Conservation (phyloP, 2,888 invertebrate species). For the Noctua janthina region DNA sequence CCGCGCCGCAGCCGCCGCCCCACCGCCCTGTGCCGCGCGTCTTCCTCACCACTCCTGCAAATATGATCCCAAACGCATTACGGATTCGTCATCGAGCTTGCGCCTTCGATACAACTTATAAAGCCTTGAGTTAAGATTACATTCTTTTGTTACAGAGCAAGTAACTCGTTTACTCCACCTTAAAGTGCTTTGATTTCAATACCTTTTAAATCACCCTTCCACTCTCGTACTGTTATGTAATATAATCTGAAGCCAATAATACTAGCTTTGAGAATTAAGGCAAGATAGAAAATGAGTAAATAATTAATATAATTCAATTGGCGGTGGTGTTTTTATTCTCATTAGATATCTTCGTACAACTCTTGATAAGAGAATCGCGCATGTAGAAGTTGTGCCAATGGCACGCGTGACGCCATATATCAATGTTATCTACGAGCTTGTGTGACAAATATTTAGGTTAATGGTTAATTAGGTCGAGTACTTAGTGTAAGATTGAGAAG, state of each 20-base stretch:
- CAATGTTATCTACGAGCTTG: constrained; percentile 78
- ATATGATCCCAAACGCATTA: constrained; percentile 54
- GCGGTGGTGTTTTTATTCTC: constrained; percentile 53
- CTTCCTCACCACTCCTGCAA: constrained; percentile 20
- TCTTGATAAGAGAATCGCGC: constrained; percentile 75
- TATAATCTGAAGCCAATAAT: constrained; percentile 18
- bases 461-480: constrained; percentile 85
- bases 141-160: constrained; percentile 32
- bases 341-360: constrained; percentile 59
- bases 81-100: constrained; percentile 76
- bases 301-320: constrained; percentile 32
- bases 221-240: constrained; percentile 26
- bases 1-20: constrained; percentile 7
- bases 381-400: constrained; percentile 78
- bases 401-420: constrained; percentile 71
- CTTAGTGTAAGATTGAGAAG: constrained; percentile 72
- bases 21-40: background rate
- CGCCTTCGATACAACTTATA: constrained; percentile 18
- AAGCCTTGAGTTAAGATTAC: constrained; percentile 11
- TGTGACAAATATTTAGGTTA: constrained; percentile 83
- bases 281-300: constrained; percentile 21
- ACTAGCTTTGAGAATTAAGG: constrained; percentile 13
- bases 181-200: constrained; percentile 34
- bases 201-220: background rate
- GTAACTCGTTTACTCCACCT: constrained; percentile 32